These are phyloP conservation scores for Protaetia brevitarsis DNA, from an alignment of 1,140 invertebrate genomes.

Conservation along the genomic window DNA sequence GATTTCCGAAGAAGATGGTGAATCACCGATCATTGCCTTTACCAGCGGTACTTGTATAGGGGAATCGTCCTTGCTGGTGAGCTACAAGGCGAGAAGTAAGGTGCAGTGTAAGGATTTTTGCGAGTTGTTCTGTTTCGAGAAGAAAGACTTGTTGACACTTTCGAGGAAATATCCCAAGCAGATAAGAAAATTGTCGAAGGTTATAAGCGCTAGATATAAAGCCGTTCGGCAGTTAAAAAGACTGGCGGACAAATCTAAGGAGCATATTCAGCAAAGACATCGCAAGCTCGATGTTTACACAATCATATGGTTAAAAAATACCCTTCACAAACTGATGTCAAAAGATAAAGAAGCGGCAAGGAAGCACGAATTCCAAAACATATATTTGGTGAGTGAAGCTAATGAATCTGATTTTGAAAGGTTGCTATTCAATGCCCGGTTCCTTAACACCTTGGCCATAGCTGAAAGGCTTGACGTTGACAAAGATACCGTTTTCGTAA, in stretches of 20 bases:
- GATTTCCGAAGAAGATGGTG: conserved; percentile 46
- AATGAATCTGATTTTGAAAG: not conserved
- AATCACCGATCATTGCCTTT: conserved; percentile 15
- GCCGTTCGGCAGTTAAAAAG: not conserved
- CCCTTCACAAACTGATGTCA: conserved; percentile 16
- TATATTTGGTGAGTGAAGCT: not conserved
- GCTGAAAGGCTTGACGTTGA: not conserved
- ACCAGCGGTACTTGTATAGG: conserved; percentile 16
- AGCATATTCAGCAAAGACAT: not conserved
- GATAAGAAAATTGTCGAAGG: not conserved
- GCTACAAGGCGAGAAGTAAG: not conserved
- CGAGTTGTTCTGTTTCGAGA: conserved; percentile 21
- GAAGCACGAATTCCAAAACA: conserved; percentile 21
- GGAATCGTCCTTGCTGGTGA: not conserved
- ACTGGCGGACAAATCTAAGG: not conserved
- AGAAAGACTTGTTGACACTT: not conserved
- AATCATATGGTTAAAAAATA: conserved; percentile 11
- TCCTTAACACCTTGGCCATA: not conserved
- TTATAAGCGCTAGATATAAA: not conserved
- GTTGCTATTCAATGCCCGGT: not conserved
- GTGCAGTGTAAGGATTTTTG: conserved; percentile 16
- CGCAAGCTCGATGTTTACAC: not conserved
- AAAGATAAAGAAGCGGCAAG: not conserved
- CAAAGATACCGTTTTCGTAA: conserved; percentile 15
- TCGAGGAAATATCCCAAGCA: not conserved